Evolutionary conservation across 2,888 invertebrate genomes (phyloP).

Genomic region (Netelia virgata): DNA sequence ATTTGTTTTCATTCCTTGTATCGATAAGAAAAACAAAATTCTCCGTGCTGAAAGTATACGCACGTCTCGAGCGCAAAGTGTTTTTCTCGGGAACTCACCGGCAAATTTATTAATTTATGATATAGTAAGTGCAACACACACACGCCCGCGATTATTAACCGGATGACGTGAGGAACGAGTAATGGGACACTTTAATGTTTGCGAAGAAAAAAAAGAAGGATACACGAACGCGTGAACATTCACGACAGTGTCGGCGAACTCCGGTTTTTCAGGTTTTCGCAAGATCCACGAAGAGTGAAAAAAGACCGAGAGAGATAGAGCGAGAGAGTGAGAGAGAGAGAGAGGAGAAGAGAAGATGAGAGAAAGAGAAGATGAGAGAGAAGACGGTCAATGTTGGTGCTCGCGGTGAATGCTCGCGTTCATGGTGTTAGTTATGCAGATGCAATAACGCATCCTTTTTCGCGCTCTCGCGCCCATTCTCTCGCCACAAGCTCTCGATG

Average conservation of each 20-base stretch:
- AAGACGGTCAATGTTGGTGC: constrained; percentile 40
- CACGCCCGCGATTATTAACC: constrained; percentile 53
- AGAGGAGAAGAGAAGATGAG: neutral
- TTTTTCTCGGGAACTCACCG: constrained; percentile 18
- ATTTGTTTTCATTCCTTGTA: no score
- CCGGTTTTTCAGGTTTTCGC: constrained; percentile 74
- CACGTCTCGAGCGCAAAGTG: neutral
- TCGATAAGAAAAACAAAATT: no score
- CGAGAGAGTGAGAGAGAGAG: neutral
- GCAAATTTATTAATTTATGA: constrained; percentile 54
- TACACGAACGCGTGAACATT: constrained; percentile 61
- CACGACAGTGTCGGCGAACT: constrained; percentile 68
- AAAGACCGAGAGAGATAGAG: neutral
- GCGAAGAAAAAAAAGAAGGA: constrained; percentile 38
- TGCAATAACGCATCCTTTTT: constrained; percentile 69
- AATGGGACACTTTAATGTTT: constrained; percentile 60
- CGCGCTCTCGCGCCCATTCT: constrained; percentile 49
- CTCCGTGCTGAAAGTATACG: neutral
- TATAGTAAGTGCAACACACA: neutral
- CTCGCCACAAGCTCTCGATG: constrained; percentile 67
- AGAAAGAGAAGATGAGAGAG: neutral
- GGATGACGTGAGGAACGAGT: constrained; percentile 39
- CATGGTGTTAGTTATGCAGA: constrained; percentile 65
- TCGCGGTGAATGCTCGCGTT: constrained; percentile 64
- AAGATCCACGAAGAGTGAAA: constrained; percentile 40